phyloP scores from a whole-genome alignment of 2,797 vertebrate genomes.

The Chloroceryle amazona region DNA sequence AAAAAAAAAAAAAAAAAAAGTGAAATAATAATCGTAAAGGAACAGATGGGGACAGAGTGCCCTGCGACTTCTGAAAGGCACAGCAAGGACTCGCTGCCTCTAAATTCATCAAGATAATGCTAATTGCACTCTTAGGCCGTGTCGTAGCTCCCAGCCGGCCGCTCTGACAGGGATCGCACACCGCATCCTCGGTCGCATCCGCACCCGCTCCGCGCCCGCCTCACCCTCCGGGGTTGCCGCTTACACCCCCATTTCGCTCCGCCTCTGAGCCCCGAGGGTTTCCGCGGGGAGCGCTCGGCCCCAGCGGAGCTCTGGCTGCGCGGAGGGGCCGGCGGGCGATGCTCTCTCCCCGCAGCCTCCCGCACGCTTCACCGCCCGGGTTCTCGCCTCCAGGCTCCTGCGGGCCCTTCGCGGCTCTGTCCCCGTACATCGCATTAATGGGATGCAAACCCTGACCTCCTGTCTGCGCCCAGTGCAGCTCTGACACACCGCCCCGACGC shows the following conservation, averaged over 20 bases:
- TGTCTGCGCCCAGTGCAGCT: accelerated
- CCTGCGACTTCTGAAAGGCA: constrained; percentile 57
- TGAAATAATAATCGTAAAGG: constrained; percentile 38
- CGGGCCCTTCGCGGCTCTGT: background rate
- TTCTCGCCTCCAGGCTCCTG: background rate
- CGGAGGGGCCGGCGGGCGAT: background rate
- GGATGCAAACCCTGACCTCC: accelerated
- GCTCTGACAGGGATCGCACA: background rate
- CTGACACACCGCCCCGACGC: accelerated
- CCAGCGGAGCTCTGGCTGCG: background rate
- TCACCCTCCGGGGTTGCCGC: accelerated
- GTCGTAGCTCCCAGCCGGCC: background rate
- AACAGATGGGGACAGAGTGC: constrained; percentile 50
- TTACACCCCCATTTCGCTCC: accelerated
- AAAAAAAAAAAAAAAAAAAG: background rate
- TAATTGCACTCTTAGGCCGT: constrained; percentile 22
- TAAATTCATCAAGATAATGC: constrained; percentile 25
- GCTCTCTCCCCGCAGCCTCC: background rate
- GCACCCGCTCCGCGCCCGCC: background rate
- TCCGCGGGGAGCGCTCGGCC: background rate
- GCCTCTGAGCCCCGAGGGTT: background rate
- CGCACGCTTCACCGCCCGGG: background rate
- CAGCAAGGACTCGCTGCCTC: constrained; percentile 48
- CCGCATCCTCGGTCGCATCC: background rate
- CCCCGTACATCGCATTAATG: accelerated